Percentiles rank a stretch among this genome's conserved stretches.
phyloP scores from a whole-genome alignment of 1,140 invertebrate genomes.

The Leptinotarsa texana region DNA sequence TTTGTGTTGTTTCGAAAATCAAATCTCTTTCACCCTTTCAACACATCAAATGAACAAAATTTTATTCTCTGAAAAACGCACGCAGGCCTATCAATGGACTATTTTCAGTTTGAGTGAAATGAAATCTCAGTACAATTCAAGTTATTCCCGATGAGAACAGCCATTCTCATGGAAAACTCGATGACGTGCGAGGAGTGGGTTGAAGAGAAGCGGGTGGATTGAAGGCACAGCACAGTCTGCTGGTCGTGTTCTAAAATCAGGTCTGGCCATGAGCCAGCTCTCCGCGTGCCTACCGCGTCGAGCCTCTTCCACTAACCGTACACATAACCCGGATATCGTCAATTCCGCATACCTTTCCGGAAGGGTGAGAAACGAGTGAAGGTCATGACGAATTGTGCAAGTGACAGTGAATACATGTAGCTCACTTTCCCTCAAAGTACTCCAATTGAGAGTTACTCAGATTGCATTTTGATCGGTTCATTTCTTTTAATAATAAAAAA shows the following conservation, averaged over 20 bases:
- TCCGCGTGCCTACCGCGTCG: conserved; percentile 38
- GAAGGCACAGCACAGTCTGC: conserved; percentile 36
- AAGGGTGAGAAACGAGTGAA: neutral
- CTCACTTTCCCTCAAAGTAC: too few relatives aligned
- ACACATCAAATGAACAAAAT: too few relatives aligned
- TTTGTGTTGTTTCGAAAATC: too few relatives aligned
- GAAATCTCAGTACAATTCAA: too few relatives aligned
- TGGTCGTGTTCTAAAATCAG: conserved; percentile 43
- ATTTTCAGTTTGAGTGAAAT: too few relatives aligned
- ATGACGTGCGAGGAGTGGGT: neutral
- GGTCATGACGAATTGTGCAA: neutral
- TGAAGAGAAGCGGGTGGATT: conserved; percentile 8
- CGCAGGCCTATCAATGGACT: too few relatives aligned
- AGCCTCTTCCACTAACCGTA: conserved; percentile 24
- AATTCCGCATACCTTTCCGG: conserved; percentile 16
- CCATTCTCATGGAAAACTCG: neutral
- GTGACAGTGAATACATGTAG: neutral
- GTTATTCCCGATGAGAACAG: neutral
- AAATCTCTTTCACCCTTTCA: too few relatives aligned
- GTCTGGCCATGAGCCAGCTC: conserved; percentile 40
- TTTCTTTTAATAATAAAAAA: too few relatives aligned
- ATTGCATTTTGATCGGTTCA: too few relatives aligned
- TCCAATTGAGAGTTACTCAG: too few relatives aligned
- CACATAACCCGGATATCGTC: conserved; percentile 18
- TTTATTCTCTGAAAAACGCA: too few relatives aligned